These are phyloP conservation scores for Spodoptera litura DNA, from an alignment of 1,140 invertebrate genomes.

Conservation along the genomic window DNA sequence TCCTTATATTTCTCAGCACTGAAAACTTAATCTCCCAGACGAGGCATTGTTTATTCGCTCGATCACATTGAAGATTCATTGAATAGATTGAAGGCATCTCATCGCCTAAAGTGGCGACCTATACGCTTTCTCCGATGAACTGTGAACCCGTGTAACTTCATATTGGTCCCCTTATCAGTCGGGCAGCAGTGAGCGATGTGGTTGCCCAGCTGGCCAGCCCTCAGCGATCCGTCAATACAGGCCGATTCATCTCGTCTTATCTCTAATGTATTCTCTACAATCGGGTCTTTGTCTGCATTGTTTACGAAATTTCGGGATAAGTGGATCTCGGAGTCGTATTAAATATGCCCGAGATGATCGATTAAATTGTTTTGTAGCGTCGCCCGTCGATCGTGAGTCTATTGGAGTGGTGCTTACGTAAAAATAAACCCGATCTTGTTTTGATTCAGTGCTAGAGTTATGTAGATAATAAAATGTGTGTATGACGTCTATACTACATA, in stretches of 20 bases:
- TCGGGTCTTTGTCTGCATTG: slow-evolving; percentile 15
- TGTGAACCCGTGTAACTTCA: slow-evolving; percentile 28
- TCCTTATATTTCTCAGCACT: no score
- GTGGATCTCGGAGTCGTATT: slow-evolving; percentile 21
- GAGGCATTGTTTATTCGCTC: neutral
- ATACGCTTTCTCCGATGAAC: slow-evolving; percentile 15
- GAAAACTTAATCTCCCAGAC: neutral
- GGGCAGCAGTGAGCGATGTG: slow-evolving; percentile 8
- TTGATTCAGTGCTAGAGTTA: neutral
- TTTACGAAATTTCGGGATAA: slow-evolving; percentile 5
- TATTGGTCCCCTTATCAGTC: slow-evolving; percentile 23
- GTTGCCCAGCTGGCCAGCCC: neutral
- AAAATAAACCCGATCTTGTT: neutral
- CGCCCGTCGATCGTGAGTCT: neutral
- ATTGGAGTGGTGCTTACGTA: neutral
- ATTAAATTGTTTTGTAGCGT: slow-evolving; percentile 10
- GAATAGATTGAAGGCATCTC: slow-evolving; percentile 15
- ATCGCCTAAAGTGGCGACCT: neutral
- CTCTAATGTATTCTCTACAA: slow-evolving; percentile 51
- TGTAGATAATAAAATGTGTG: no score
- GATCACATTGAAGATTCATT: neutral
- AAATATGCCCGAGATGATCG: slow-evolving; percentile 10
- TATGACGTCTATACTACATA: no score
- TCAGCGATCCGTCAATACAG: slow-evolving; percentile 41
- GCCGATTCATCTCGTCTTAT: slow-evolving; percentile 47